Evolutionary conservation across 2,797 vertebrate species (phyloP), one percentile per base, ranked within the genome.

Genomic region (Microcaecilia unicolor): DNA sequence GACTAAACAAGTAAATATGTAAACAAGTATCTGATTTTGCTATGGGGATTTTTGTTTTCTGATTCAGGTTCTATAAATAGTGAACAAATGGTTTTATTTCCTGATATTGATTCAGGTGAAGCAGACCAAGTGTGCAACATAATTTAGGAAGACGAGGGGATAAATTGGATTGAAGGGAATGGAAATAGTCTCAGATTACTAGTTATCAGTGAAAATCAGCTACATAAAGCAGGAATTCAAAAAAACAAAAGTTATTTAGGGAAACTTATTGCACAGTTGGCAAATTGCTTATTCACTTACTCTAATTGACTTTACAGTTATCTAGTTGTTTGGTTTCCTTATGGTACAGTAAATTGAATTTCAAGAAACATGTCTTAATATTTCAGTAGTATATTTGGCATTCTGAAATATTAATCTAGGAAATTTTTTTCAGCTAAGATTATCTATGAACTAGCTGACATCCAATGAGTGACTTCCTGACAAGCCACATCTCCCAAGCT

Each of bases 31-130:
- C n/a, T n/a, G n/a, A n/a, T n/a, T n/a, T n/a, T n/a, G n/a, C n/a
- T n/a, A n/a, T n/a, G n/a, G n/a, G n/a, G n/a, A n/a, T n/a, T n/a
- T n/a, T n/a, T n/a, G n/a, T n/a, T n/a, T n/a, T n/a, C n/a, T n/a
- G n/a, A n/a, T n/a, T n/a, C n/a, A n/a, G n/a, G n/a, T n/a, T n/a
- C n/a, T n/a, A n/a, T n/a, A n/a, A n/a, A n/a, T n/a, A n/a, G n/a
- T n/a, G n/a, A n/a, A 21, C 41, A 51, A 22, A 21, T 27, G 28
- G n/a, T 4, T 28, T 31, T 39, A 28, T n/a, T 11, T 20, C 42
- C 15, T 41, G 9, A 20, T 13, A 10, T 8, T 13, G 9, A 39
- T 47, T 8, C 28, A 9, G 32, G 20, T 35, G 22, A 10, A 31
- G 11, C n/a, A 11, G 22, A 18, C n/a, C 25, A 44, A 34, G 10